Evolutionary conservation across 2,113 vertebrate genomes (phyloP).

Genomic region (Lasiurus cinereus): DNA sequence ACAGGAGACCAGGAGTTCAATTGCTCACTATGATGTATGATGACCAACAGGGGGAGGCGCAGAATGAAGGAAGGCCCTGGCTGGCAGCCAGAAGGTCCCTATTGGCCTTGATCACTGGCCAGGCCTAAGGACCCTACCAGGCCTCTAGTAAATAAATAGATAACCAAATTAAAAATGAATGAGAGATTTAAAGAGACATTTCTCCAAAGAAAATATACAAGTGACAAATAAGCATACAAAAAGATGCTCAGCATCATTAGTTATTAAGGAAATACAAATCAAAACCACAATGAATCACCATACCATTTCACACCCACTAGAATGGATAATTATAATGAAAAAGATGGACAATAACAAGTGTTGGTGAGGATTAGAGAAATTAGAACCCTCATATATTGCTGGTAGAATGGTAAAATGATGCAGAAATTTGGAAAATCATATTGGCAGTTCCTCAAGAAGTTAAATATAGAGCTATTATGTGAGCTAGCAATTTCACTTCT

Average conservation of each 20-base stretch:
- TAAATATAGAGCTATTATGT: background rate
- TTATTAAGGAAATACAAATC: background rate
- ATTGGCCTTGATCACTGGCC: too few species aligned
- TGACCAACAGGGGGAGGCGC: too few species aligned
- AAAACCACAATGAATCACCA: conserved; percentile 30
- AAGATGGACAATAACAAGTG: background rate
- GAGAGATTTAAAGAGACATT: conserved; percentile 17
- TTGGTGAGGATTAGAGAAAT: conserved; percentile 33
- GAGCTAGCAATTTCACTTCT: background rate
- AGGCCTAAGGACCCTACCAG: too few species aligned
- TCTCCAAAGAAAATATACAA: background rate
- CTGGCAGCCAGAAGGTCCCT: too few species aligned
- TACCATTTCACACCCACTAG: background rate
- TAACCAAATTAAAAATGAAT: background rate
- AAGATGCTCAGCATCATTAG: background rate
- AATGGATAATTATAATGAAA: background rate
- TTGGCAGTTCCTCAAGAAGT: background rate
- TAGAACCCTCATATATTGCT: background rate
- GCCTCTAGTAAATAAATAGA: background rate
- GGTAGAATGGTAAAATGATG: background rate
- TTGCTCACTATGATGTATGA: too few species aligned
- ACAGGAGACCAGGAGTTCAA: too few species aligned
- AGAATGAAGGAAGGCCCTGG: too few species aligned
- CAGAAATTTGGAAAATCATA: background rate
- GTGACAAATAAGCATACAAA: background rate